Conservation (phyloP, 2,797 vertebrate genomes). For the Corythornis leucogaster region DNA sequence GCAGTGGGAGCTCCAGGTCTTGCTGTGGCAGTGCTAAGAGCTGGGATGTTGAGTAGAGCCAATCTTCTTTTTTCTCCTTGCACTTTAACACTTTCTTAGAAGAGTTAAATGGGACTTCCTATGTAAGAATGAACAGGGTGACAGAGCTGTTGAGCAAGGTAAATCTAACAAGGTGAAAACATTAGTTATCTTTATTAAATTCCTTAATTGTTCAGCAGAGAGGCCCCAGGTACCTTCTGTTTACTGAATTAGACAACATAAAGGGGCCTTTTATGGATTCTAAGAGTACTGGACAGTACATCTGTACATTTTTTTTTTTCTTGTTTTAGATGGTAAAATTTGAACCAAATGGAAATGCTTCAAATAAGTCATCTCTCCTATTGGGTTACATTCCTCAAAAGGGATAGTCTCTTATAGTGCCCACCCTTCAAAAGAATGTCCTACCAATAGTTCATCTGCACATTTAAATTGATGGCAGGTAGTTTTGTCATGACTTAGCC, state of each 20-base stretch:
- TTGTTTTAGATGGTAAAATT: neutral
- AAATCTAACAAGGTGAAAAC: neutral
- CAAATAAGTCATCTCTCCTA: neutral
- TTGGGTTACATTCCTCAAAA: constrained; percentile 10
- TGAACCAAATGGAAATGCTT: neutral
- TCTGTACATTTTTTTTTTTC: neutral
- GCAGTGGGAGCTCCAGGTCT: neutral
- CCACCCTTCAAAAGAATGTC: constrained; percentile 30
- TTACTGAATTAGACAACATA: neutral
- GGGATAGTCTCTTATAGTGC: constrained; percentile 21
- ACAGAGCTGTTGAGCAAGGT: neutral
- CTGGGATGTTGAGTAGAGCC: neutral
- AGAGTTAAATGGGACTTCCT: neutral
- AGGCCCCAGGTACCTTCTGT: neutral
- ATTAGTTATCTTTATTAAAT: neutral
- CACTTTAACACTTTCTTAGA: neutral
- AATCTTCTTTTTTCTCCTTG: neutral
- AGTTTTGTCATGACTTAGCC: neutral
- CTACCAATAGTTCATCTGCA: neutral
- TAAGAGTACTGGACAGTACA: neutral
- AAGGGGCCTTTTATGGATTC: neutral
- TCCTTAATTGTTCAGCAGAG: neutral
- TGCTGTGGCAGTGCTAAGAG: neutral
- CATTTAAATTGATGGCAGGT: neutral
- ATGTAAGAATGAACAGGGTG: neutral